Conservation (phyloP, 2,113 vertebrate species). For the Thalassarche chlororhynchos region DNA sequence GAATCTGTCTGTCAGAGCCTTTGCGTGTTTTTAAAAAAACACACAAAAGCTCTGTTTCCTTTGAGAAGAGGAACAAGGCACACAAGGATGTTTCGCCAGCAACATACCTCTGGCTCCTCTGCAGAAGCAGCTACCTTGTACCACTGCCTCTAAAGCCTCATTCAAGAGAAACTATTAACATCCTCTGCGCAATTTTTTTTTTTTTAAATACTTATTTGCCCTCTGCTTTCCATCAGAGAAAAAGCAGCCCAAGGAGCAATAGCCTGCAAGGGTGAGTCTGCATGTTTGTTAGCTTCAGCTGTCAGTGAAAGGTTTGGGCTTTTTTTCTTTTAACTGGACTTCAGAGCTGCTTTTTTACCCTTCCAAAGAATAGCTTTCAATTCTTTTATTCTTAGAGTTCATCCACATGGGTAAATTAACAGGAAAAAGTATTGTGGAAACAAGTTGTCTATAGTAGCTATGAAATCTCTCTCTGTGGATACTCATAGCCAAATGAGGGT, state of each 20-base stretch:
- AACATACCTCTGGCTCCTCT: not conserved
- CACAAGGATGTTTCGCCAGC: not conserved
- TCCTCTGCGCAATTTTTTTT: not conserved
- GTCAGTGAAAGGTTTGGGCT: not conserved
- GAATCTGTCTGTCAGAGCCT: not conserved
- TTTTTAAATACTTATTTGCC: not conserved
- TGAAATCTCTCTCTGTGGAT: not conserved
- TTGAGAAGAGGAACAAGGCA: not conserved
- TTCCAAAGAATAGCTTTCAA: not conserved
- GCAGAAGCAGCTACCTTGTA: not conserved
- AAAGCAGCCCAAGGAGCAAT: not conserved
- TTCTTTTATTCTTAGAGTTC: not conserved
- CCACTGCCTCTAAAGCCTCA: not conserved
- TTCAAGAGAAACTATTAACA: not conserved
- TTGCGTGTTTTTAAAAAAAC: not conserved
- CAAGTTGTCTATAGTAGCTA: not conserved
- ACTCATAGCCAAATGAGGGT: not conserved
- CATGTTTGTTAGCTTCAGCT: not conserved
- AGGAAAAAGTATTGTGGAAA: not conserved
- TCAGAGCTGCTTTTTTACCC: not conserved
- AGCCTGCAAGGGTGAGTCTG: not conserved
- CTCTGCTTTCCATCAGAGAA: not conserved
- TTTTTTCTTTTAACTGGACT: not conserved
- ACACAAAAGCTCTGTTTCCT: not conserved
- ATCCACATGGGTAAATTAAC: not conserved